These are phyloP conservation scores for Ariopsis seemanni DNA, from an alignment of 2,113 vertebrate genomes.

Conservation along the genomic window DNA sequence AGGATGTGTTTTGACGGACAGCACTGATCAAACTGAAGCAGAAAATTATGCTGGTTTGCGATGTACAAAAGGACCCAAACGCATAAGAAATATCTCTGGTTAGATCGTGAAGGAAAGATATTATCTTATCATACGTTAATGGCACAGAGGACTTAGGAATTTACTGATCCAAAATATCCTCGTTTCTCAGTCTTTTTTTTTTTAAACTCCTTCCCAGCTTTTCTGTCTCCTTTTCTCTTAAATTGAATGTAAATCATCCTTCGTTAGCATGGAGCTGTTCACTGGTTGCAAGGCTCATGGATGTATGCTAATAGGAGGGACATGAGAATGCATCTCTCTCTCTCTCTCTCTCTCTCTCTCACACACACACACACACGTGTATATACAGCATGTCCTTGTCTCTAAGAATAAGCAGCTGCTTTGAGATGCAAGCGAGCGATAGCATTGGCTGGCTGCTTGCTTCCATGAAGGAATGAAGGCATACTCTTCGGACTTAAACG, in stretches of 20 bases:
- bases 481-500: background rate
- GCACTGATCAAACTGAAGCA: background rate
- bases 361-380: background rate
- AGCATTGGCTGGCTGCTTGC: background rate
- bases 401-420: slow-evolving; percentile 3
- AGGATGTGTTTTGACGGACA: background rate
- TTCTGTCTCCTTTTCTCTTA: slow-evolving; percentile 2
- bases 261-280: slow-evolving; percentile 22
- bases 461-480: background rate
- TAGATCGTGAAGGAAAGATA: background rate
- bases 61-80: background rate
- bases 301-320: background rate
- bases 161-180: background rate
- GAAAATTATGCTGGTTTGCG: slow-evolving; percentile 11
- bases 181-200: slow-evolving; percentile 22
- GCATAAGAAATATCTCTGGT: background rate
- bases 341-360: background rate
- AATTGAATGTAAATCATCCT: background rate
- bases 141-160: background rate
- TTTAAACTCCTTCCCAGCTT: background rate
- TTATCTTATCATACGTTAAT: background rate
- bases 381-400: slow-evolving; percentile 1
- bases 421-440: background rate
- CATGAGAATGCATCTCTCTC: background rate
- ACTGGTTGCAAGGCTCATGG: background rate